A percentile compares a stretch with the other conserved stretches of the same genome.
phyloP scores from a whole-genome alignment of 2,888 invertebrate genomes.

The Germaria angustata region DNA sequence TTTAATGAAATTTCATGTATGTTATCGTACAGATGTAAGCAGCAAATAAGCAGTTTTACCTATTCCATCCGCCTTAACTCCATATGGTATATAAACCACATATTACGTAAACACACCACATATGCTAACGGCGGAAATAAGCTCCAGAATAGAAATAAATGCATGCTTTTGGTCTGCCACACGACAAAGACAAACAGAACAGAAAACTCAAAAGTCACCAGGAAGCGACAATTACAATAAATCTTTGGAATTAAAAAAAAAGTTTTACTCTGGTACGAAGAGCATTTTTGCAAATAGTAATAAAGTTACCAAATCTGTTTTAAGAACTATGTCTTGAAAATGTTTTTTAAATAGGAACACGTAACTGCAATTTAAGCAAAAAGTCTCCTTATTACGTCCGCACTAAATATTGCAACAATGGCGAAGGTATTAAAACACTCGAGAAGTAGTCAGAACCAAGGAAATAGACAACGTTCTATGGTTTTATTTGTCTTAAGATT shows the following conservation, averaged over 20 bases:
- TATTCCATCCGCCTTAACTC: constrained; percentile 73
- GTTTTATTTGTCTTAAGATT: constrained; percentile 15
- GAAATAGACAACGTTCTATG: constrained; percentile 37
- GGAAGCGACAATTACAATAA: constrained; percentile 67
- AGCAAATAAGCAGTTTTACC: constrained; percentile 70
- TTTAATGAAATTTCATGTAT: no score
- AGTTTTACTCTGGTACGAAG: neutral
- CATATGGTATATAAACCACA: constrained; percentile 73
- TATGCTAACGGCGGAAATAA: constrained; percentile 71
- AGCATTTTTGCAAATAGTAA: constrained; percentile 14
- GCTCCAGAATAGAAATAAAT: constrained; percentile 71
- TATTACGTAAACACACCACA: constrained; percentile 70
- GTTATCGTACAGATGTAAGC: no score
- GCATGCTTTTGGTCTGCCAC: constrained; percentile 34
- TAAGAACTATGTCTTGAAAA: constrained; percentile 62
- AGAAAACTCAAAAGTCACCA: constrained; percentile 61
- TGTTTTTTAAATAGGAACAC: constrained; percentile 70
- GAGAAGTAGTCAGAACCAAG: constrained; percentile 69
- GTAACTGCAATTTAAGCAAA: constrained; percentile 71
- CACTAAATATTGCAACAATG: constrained; percentile 46
- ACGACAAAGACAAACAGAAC: constrained; percentile 37
- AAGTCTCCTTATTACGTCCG: constrained; percentile 69
- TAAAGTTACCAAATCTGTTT: constrained; percentile 70
- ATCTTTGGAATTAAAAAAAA: constrained; percentile 37
- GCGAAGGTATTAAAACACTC: constrained; percentile 55